Evolutionary conservation across 2,888 invertebrate genomes (phyloP).

Genomic region (Amphipoea oculea): DNA sequence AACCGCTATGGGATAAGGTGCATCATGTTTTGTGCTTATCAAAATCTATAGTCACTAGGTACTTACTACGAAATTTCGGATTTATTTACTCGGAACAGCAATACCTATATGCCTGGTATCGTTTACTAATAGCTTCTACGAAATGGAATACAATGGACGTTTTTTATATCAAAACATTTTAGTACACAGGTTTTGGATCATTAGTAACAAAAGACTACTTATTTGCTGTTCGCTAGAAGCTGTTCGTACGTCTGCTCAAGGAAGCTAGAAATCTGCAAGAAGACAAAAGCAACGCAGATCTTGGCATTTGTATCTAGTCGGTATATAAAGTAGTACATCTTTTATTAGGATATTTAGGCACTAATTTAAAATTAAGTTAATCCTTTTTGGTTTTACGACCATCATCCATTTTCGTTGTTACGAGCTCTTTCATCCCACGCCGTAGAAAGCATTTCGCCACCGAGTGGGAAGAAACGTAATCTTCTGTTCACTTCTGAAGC

Average conservation of each 20-base stretch:
- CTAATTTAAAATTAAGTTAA: constrained; percentile 40
- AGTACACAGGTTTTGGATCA: background rate
- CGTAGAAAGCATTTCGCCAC: constrained; percentile 66
- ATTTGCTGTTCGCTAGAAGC: background rate
- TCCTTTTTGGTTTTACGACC: constrained; percentile 63
- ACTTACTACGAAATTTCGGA: background rate
- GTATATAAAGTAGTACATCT: constrained; percentile 1
- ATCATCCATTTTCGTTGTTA: constrained; percentile 60
- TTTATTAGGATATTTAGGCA: constrained; percentile 22
- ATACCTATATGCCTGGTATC: background rate
- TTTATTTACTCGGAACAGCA: background rate
- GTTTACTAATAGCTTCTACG: background rate
- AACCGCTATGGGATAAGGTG: constrained; percentile 12
- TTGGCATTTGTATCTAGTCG: background rate
- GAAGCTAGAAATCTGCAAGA: constrained; percentile 2
- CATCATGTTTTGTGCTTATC: constrained; percentile 7
- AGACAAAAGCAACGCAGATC: constrained; percentile 1
- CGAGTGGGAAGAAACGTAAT: constrained; percentile 65
- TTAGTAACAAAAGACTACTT: background rate
- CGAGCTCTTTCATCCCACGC: constrained; percentile 68
- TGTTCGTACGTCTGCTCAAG: background rate
- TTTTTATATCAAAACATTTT: background rate
- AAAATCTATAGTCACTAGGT: constrained; percentile 15
- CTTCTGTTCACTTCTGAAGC: constrained; percentile 50
- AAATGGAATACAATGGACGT: background rate